phyloP scores from a whole-genome alignment of 2,113 vertebrate genomes.

The Rhinoderma darwinii region DNA sequence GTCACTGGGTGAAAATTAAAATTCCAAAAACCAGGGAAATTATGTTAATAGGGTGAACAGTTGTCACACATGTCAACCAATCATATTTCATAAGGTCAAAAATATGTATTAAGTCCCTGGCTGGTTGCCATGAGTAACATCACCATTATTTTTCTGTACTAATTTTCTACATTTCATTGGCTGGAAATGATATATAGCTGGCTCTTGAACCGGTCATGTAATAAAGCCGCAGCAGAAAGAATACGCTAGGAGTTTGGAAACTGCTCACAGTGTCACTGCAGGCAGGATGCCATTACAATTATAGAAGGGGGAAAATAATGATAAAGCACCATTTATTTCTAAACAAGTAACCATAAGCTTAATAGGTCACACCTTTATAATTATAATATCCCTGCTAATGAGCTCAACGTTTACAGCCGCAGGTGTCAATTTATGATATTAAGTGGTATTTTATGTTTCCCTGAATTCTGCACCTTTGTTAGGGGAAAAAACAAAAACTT shows the following conservation, averaged over 20 bases:
- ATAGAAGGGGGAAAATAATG: neutral
- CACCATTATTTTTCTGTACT: neutral
- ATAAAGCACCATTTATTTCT: neutral
- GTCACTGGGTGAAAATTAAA: neutral
- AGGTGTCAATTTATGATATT: neutral
- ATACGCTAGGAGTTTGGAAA: neutral
- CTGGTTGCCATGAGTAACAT: neutral
- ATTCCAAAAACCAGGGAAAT: neutral
- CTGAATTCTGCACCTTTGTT: conserved; percentile 19
- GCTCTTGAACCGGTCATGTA: neutral
- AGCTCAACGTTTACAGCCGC: neutral
- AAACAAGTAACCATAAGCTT: neutral
- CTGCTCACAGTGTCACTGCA: neutral
- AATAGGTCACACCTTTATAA: neutral
- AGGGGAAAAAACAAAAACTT: neutral
- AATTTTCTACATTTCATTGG: neutral
- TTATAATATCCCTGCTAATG: neutral
- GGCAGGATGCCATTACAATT: neutral
- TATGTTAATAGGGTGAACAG: no score
- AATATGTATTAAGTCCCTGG: neutral
- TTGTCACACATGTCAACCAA: no score
- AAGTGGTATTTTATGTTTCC: conserved; percentile 7
- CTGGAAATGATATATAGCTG: neutral
- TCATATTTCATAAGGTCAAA: neutral
- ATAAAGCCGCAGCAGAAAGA: neutral